Evolutionary conservation across 2,113 vertebrate species (phyloP).

Genomic region (Lynx canadensis): DNA sequence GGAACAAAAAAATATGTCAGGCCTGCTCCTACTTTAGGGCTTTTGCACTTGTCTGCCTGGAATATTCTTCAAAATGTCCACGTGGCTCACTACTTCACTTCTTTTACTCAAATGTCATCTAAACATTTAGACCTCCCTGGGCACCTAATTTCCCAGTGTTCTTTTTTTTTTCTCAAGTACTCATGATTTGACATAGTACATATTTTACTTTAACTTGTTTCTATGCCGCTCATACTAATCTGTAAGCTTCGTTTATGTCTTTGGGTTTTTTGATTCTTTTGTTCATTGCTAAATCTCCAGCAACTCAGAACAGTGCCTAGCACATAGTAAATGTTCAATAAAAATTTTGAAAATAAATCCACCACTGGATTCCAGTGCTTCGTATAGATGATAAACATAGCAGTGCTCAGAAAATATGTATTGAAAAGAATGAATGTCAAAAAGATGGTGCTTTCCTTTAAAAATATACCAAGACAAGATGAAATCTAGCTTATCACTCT

Average conservation of each 20-base stretch:
- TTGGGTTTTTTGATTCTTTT: background rate
- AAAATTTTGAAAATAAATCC: background rate
- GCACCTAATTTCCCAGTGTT: background rate
- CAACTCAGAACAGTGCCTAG: background rate
- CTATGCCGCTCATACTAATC: background rate
- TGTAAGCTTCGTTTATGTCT: background rate
- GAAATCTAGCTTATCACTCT: background rate
- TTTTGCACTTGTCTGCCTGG: background rate
- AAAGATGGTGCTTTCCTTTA: slow-evolving; percentile 42
- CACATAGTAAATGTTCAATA: background rate
- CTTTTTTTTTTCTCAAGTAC: background rate
- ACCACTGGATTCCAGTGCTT: background rate
- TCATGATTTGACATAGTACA: background rate
- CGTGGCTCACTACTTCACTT: background rate
- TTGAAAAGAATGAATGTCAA: slow-evolving; percentile 15
- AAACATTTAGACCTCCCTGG: background rate
- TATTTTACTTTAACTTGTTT: slow-evolving; percentile 42
- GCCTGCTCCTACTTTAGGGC: background rate
- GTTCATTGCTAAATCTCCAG: background rate
- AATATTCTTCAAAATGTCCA: background rate
- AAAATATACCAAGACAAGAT: slow-evolving; percentile 20
- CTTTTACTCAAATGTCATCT: background rate
- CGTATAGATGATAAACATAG: background rate
- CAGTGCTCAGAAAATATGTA: background rate
- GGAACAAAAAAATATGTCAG: background rate